Evolutionary conservation across 2,113 vertebrate species (phyloP).

Genomic region (Centropus unirufus): DNA sequence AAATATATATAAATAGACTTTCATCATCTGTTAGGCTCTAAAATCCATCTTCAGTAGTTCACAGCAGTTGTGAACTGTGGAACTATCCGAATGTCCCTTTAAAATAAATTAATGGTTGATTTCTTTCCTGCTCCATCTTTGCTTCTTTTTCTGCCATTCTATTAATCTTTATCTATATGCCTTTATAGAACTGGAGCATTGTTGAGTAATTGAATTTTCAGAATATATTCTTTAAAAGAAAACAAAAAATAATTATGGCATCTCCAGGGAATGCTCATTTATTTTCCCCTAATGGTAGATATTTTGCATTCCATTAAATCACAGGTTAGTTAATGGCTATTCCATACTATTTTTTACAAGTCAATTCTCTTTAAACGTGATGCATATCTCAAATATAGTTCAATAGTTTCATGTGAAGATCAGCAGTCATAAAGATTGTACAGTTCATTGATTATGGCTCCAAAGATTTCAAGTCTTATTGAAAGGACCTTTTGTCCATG

Average conservation of each 20-base stretch:
- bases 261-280: neutral
- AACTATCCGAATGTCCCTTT: neutral
- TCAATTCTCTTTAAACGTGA: neutral
- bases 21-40: neutral
- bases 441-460: neutral
- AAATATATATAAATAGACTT: neutral
- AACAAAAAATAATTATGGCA: neutral
- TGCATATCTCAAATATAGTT: neutral
- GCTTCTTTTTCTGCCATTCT: neutral
- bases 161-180: neutral
- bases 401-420: neutral
- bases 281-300: neutral
- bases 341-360: neutral
- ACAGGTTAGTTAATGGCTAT: neutral
- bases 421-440: neutral
- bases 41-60: neutral
- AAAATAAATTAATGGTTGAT: neutral
- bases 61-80: neutral
- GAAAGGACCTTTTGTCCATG: neutral
- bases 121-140: neutral
- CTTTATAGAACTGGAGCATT: neutral
- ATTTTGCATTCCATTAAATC: neutral
- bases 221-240: neutral
- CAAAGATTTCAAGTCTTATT: neutral
- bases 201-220: neutral